Conservation (phyloP, 1,140 invertebrate species). For the Leptinotarsa undecemlineata region DNA sequence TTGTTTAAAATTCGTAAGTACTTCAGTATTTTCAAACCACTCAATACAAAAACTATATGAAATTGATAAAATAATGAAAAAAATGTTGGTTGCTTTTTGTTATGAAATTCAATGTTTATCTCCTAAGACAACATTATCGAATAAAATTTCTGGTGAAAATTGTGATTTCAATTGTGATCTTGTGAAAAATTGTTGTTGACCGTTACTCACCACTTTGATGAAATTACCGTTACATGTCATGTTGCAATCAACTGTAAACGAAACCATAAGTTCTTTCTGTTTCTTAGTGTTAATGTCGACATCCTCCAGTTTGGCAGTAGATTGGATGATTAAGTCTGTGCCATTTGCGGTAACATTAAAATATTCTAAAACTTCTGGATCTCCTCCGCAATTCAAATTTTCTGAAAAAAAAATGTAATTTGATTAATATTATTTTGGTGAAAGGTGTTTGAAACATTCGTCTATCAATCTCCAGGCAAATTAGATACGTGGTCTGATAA, state of each 20-base stretch:
- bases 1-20: no score
- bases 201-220: not conserved
- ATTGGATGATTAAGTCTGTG: not conserved
- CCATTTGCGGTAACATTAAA: not conserved
- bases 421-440: not conserved
- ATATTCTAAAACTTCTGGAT: not conserved
- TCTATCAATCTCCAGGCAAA: not conserved
- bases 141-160: not conserved
- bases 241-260: not conserved
- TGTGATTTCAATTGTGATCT: not conserved
- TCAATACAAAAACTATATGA: no score
- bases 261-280: not conserved
- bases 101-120: no score
- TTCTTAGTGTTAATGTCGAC: constrained; percentile 2
- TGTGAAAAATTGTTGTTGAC: not conserved
- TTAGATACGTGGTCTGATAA: not conserved
- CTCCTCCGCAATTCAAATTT: not conserved
- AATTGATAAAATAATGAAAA: no score
- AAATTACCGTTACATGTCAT: not conserved
- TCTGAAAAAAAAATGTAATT: not conserved
- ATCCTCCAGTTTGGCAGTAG: not conserved
- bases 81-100: no score
- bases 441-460: not conserved
- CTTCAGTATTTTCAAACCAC: no score
- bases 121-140: not conserved